Evolutionary conservation across 2,888 invertebrate species (phyloP).

Genomic region (Lepetodrilus schrolli): DNA sequence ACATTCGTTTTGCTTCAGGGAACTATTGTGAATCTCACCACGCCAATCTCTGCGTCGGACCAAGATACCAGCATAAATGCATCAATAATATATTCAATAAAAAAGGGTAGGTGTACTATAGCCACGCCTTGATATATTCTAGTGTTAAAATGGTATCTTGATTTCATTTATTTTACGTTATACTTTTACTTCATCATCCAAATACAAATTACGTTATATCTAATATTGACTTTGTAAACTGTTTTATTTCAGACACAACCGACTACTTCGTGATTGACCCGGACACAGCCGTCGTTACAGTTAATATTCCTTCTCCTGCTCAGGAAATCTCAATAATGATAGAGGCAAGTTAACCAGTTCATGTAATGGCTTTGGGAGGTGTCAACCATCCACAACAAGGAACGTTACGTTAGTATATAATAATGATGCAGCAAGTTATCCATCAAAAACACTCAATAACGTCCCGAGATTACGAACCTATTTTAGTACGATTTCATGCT

Average conservation of each 20-base stretch:
- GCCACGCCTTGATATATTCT: too few relatives aligned
- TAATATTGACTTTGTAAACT: background rate
- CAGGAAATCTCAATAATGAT: background rate
- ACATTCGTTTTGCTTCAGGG: constrained; percentile 33
- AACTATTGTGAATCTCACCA: constrained; percentile 27
- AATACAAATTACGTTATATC: background rate
- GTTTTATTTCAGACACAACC: constrained; percentile 30
- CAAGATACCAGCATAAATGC: constrained; percentile 38
- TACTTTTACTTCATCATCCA: background rate
- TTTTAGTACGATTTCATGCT: too few relatives aligned
- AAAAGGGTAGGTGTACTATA: too few relatives aligned
- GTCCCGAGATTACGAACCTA: too few relatives aligned
- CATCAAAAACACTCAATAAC: too few relatives aligned
- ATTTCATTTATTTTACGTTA: background rate
- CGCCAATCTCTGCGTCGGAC: constrained; percentile 35
- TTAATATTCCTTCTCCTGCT: constrained; percentile 11
- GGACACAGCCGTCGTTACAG: constrained; percentile 34
- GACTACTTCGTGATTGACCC: constrained; percentile 34
- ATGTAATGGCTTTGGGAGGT: too few relatives aligned
- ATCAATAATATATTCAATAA: constrained; percentile 35
- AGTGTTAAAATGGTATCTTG: background rate
- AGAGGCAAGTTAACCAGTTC: background rate
- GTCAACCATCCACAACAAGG: too few relatives aligned
- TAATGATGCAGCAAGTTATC: too few relatives aligned
- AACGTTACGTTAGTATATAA: too few relatives aligned